Conservation (phyloP, 2,888 invertebrate genomes). For the Ganaspis brasiliensis region DNA sequence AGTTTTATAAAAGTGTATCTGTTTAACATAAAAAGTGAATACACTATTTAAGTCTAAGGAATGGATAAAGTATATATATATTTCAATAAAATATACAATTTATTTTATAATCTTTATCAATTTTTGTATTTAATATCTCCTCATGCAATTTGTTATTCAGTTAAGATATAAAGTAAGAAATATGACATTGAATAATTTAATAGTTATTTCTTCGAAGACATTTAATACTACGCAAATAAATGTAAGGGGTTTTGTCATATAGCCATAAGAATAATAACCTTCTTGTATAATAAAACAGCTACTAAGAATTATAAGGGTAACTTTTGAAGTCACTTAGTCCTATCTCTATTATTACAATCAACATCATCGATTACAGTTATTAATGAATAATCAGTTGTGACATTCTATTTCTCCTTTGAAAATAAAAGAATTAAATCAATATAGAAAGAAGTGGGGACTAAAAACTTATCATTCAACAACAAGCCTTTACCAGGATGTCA, state of each 20-base stretch:
- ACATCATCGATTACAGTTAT: background rate
- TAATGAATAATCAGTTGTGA: background rate
- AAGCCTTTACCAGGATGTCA: background rate
- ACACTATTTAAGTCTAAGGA: too few relatives aligned
- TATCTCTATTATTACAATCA: too few relatives aligned
- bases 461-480: background rate
- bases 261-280: slow-evolving; percentile 5
- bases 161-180: too few relatives aligned
- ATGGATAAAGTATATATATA: too few relatives aligned
- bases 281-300: background rate
- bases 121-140: too few relatives aligned
- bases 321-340: background rate
- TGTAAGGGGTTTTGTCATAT: background rate
- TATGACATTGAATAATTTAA: background rate
- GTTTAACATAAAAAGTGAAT: too few relatives aligned
- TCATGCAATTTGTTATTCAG: too few relatives aligned
- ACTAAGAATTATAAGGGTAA: background rate
- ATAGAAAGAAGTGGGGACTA: background rate
- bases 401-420: background rate
- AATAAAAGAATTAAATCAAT: background rate
- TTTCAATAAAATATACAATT: too few relatives aligned
- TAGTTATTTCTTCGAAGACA: background rate
- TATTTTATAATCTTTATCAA: too few relatives aligned
- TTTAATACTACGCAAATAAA: background rate
- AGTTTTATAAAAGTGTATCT: too few relatives aligned